A percentile compares a stretch with the other conserved stretches of the same genome.
Evolutionary conservation across 2,113 vertebrate genomes (phyloP).

Genomic region (Pelecanoides urinatrix): DNA sequence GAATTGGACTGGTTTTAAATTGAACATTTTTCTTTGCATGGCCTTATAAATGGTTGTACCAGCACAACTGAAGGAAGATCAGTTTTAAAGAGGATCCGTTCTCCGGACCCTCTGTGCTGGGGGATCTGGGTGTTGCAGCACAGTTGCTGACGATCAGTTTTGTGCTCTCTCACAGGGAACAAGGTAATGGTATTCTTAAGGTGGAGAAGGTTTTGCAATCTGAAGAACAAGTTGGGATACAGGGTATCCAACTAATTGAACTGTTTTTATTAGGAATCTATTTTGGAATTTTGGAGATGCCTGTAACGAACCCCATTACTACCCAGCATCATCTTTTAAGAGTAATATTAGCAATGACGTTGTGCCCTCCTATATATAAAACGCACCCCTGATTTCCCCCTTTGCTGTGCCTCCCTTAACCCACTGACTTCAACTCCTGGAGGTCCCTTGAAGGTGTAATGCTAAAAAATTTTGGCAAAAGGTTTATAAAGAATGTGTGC

Average conservation of each 20-base stretch:
- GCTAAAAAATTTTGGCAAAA: neutral
- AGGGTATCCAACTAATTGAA: neutral
- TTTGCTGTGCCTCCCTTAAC: neutral
- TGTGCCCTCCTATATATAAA: neutral
- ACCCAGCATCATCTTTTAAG: neutral
- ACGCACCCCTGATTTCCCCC: neutral
- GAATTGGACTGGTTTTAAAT: neutral
- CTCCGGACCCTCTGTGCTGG: neutral
- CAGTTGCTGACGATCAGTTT: neutral
- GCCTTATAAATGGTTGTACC: neutral
- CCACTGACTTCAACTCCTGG: neutral
- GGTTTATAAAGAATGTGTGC: neutral
- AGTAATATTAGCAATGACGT: neutral
- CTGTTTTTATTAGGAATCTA: neutral
- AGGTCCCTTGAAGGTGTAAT: neutral
- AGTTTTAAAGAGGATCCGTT: neutral
- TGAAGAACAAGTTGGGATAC: neutral
- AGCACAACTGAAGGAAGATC: neutral
- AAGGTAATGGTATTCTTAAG: neutral
- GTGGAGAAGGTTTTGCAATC: neutral
- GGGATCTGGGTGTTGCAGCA: neutral
- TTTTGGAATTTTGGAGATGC: neutral
- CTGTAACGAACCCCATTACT: neutral
- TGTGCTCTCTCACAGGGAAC: neutral
- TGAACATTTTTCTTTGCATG: neutral